Conservation (phyloP, 2,113 vertebrate species). For the Dipodomys ordii region DNA sequence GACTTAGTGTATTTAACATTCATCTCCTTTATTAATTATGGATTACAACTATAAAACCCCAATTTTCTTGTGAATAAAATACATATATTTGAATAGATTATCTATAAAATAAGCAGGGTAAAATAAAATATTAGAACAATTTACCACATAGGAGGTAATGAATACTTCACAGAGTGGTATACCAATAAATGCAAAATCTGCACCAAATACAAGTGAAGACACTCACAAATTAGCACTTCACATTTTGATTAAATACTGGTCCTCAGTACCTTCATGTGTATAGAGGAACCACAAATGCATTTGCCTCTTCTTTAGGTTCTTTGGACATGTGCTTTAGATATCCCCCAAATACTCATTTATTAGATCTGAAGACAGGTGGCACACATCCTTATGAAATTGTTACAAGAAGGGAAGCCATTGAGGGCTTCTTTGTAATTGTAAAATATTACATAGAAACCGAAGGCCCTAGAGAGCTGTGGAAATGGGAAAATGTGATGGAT, state of each 20-base stretch:
- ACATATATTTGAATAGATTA: not conserved
- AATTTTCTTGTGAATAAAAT: constrained; percentile 6
- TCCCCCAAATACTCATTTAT: not conserved
- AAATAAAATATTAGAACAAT: not conserved
- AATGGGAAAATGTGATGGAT: not conserved
- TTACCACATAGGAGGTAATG: not conserved
- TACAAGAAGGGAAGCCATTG: not conserved
- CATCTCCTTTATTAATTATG: not conserved
- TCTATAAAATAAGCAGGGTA: not conserved
- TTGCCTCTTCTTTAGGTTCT: not conserved
- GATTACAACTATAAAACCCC: not conserved
- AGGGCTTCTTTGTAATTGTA: not conserved
- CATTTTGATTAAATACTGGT: not conserved
- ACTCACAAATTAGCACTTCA: not conserved
- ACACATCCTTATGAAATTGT: not conserved
- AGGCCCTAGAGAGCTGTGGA: not conserved
- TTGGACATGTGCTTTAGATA: not conserved
- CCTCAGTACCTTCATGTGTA: not conserved
- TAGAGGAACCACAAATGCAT: not conserved
- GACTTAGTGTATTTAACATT: not conserved
- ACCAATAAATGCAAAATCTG: not conserved
- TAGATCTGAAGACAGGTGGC: not conserved
- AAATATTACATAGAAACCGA: not conserved
- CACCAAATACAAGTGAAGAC: not conserved
- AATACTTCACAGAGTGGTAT: not conserved